Percentiles rank a stretch among this genome's conserved stretches.
Evolutionary conservation across 2,113 vertebrate species (phyloP).

Genomic region (Marmota monax): DNA sequence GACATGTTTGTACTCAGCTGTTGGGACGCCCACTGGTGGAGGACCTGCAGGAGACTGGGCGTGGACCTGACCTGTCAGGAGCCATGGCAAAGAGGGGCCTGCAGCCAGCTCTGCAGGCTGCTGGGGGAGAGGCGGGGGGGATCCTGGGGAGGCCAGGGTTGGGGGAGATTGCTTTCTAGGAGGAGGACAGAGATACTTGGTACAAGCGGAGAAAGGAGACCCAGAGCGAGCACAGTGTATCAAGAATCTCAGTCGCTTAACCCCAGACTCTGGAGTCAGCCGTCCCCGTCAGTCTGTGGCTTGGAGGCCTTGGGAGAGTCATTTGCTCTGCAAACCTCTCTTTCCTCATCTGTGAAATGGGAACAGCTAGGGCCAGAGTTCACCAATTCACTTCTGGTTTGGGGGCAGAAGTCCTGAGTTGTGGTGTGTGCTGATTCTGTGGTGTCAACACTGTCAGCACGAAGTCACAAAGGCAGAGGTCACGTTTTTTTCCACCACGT

Average conservation of each 20-base stretch:
- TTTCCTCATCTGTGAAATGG: background rate
- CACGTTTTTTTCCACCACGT: fast-evolving
- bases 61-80: too few relatives aligned
- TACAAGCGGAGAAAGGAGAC: background rate
- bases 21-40: too few relatives aligned
- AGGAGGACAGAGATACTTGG: background rate
- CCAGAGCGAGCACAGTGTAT: background rate
- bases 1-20: background rate
- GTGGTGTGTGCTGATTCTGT: background rate
- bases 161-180: background rate
- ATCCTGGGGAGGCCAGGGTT: background rate
- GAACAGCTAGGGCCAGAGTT: too few relatives aligned
- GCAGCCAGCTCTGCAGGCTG: background rate
- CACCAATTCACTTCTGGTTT: background rate
- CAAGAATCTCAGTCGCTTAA: too few relatives aligned
- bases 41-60: background rate
- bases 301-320: background rate
- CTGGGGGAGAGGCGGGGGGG: too few relatives aligned
- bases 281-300: background rate
- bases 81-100: background rate
- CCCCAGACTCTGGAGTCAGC: background rate
- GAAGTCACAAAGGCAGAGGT: background rate
- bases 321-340: background rate
- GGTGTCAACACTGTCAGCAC: background rate
- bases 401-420: background rate